Conservation (phyloP, 2,888 invertebrate species). For the Luperina nickerlii region DNA sequence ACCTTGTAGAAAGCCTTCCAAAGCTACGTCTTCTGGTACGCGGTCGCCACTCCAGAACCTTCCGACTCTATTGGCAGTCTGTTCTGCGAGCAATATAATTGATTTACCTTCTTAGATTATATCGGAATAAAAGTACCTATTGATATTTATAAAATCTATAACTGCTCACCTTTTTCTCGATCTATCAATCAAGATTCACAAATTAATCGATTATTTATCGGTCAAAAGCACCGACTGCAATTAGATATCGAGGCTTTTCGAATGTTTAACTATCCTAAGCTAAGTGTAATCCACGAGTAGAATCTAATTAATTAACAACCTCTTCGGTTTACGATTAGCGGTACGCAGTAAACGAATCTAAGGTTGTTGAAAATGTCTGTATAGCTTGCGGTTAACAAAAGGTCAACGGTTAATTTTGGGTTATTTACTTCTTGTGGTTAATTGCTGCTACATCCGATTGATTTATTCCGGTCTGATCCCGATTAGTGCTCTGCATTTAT, state of each 20-base stretch:
- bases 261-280: background rate
- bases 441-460: conserved; percentile 36
- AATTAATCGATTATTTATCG: background rate
- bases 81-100: background rate
- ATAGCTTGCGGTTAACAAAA: conserved; percentile 37
- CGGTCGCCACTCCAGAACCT: background rate
- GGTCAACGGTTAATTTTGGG: conserved; percentile 47
- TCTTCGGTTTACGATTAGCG: background rate
- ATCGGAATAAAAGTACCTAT: background rate
- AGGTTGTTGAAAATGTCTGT: conserved; percentile 43
- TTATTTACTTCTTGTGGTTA: conserved; percentile 25
- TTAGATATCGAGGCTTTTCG: background rate
- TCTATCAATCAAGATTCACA: too few species aligned
- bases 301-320: background rate
- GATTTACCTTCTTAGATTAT: background rate
- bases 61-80: background rate
- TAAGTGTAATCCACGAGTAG: background rate
- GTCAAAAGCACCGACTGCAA: background rate
- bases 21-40: background rate
- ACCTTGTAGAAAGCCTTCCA: background rate
- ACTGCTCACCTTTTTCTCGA: background rate
- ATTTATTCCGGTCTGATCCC: too few species aligned
- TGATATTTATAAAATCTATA: background rate
- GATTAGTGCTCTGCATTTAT: conserved; percentile 2
- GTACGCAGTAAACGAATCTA: conserved; percentile 7